Base-by-base conservation (phyloP, 2,797 vertebrate species). In the Melanotaenia boesemani region DNA sequence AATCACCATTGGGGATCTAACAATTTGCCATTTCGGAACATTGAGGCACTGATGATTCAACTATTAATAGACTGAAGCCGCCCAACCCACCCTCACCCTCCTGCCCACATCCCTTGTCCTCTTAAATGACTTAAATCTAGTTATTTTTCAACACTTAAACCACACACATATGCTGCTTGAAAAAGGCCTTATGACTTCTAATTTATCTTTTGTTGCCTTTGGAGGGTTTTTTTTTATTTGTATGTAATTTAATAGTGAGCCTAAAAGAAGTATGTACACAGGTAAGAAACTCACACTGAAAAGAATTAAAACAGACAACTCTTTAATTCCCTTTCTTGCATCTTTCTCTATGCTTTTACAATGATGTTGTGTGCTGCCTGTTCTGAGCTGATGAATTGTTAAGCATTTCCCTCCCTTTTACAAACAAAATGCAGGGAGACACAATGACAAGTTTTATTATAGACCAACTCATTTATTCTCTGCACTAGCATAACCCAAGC, bases 21-120 rank as follows among this genome's bases (percentile, higher is more conserved):
- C 93, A 91, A 92, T 95, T 95, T 95, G 93, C 92, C 94, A 94
- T 95, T 96, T 96, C 91, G 91, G 93, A 94, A 91, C 92, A 92
- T 93, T 93, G 91, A 84, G 72, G 83, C 94, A 84, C 85, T 88
- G 88, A 94, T 94, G 93, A 95, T 93, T 94, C 90, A 93, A 89
- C 81, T 91, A 86, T 90, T 92, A 92, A 81, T 88, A 72, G 90
- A 89, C 88, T 87, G 56, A 74, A 81, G 60, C 82, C 80, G 61
- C 71, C 81, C 60, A 46, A 46, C 54, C 63, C 56, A 56, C 71
- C 70, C 79, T 70, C 77, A 3, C 55, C 81, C 81, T 77, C 67
- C 73, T 61, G 71, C 81, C 81, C 64, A 79, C 74, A 83, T 73
- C 80, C 84, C 67, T 78, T 61, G 46, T 91, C 86, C 84, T 85